Conservation (phyloP, 2,888 invertebrate genomes). For the Hoplodrina ambigua region DNA sequence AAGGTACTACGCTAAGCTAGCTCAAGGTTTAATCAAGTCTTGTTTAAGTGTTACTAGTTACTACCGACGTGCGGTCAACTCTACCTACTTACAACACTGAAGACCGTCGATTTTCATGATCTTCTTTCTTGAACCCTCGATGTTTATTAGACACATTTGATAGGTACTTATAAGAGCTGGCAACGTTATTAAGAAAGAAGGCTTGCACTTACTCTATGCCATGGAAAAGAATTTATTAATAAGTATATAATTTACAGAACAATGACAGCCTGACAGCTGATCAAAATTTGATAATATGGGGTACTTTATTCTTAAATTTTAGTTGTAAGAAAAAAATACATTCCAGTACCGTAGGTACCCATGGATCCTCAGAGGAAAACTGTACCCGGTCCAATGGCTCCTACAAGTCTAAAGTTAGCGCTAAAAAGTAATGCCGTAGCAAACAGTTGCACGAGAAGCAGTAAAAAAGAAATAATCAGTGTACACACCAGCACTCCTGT, state of each 20-base stretch:
- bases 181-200: too few relatives aligned
- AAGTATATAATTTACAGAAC: not conserved
- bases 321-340: not conserved
- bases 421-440: constrained; percentile 77
- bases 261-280: constrained; percentile 25
- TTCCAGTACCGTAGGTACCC: not conserved
- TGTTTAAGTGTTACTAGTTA: too few relatives aligned
- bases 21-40: too few relatives aligned
- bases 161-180: too few relatives aligned
- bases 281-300: constrained; percentile 38
- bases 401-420: constrained; percentile 72
- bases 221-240: not conserved
- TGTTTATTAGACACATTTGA: too few relatives aligned
- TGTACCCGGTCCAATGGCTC: constrained; percentile 79
- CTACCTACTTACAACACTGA: too few relatives aligned
- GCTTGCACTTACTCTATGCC: not conserved
- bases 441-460: constrained; percentile 68
- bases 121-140: too few relatives aligned
- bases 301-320: constrained; percentile 6
- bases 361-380: constrained; percentile 83
- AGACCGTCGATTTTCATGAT: too few relatives aligned
- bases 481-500: constrained; percentile 82
- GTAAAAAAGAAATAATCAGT: constrained; percentile 79
- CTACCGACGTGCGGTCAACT: too few relatives aligned
- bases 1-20: too few relatives aligned